phyloP scores from a whole-genome alignment of 37 sponge, comb jelly and placozoan genomes.

The Geodia barretti region DNA sequence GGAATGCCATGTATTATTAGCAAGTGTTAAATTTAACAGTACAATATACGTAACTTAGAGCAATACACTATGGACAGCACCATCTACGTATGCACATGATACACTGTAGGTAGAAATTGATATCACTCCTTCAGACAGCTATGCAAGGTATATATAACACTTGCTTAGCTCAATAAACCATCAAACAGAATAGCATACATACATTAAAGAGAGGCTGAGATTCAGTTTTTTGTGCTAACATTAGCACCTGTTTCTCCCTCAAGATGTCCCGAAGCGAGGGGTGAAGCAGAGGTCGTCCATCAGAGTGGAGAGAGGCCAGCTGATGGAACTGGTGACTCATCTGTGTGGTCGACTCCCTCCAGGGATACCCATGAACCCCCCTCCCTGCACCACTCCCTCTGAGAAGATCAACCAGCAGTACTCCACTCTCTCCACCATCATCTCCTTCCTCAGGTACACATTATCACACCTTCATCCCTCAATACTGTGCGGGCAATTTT shows the following conservation, averaged over 20 bases:
- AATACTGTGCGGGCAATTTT: not conserved
- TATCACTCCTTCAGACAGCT: too few relatives aligned
- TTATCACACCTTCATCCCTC: not conserved
- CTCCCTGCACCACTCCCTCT: conserved; percentile 61
- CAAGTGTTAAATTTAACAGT: too few relatives aligned
- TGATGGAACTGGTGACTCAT: conserved; percentile 72
- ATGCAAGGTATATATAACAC: too few relatives aligned
- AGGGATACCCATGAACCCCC: conserved; percentile 72
- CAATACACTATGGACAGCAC: too few relatives aligned
- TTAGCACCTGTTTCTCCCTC: not conserved
- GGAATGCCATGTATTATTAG: too few relatives aligned
- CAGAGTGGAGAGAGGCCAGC: conserved; percentile 25
- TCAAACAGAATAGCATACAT: too few relatives aligned
- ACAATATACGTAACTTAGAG: too few relatives aligned
- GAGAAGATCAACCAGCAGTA: conserved; percentile 78
- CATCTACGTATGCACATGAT: too few relatives aligned
- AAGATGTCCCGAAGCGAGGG: conserved; percentile 2
- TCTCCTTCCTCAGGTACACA: conserved; percentile 72
- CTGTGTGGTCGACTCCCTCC: conserved; percentile 84
- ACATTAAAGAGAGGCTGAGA: too few relatives aligned
- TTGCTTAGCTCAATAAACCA: too few relatives aligned
- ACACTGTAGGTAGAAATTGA: too few relatives aligned
- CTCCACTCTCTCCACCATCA: conserved; percentile 47
- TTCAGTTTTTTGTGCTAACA: too few relatives aligned
- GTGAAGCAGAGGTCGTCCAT: conserved; percentile 21